Evolutionary conservation across 1,140 invertebrate species (phyloP).

Genomic region (Agrypnia vestita): DNA sequence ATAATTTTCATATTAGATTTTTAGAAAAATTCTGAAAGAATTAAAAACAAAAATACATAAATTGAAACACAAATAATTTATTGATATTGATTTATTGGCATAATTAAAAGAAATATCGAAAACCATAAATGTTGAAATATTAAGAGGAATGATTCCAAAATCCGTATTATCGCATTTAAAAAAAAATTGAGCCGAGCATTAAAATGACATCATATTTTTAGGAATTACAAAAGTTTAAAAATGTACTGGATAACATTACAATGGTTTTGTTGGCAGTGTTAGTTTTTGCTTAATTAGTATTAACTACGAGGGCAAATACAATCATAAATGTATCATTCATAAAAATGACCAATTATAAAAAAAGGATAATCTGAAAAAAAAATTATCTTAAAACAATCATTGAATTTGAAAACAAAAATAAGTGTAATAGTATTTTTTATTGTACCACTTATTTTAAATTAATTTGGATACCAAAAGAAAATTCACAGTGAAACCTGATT

Average conservation of each 20-base stretch:
- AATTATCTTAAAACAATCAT: too few relatives aligned
- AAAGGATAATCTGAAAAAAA: too few relatives aligned
- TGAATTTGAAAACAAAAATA: too few relatives aligned
- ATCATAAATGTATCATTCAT: neutral
- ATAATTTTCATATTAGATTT: neutral
- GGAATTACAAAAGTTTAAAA: neutral
- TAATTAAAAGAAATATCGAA: conserved; percentile 20
- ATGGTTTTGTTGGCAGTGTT: conserved; percentile 1
- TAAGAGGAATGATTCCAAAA: conserved; percentile 23
- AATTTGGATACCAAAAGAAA: too few relatives aligned
- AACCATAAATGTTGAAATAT: conserved; percentile 1
- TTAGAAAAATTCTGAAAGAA: neutral
- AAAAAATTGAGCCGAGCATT: conserved; percentile 12
- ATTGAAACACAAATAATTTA: neutral
- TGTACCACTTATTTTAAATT: too few relatives aligned
- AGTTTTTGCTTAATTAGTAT: neutral
- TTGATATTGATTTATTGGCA: conserved; percentile 33
- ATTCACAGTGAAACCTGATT: too few relatives aligned
- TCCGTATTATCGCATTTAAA: conserved; percentile 12
- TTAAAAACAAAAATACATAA: neutral
- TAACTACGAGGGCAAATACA: neutral
- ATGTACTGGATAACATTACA: neutral
- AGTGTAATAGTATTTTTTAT: too few relatives aligned
- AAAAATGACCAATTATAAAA: neutral
- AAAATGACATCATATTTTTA: neutral